A percentile compares a stretch with the other conserved stretches of the same genome.
Evolutionary conservation across 2,113 vertebrate species (phyloP).

Genomic region (Lethenteron camtschaticum): DNA sequence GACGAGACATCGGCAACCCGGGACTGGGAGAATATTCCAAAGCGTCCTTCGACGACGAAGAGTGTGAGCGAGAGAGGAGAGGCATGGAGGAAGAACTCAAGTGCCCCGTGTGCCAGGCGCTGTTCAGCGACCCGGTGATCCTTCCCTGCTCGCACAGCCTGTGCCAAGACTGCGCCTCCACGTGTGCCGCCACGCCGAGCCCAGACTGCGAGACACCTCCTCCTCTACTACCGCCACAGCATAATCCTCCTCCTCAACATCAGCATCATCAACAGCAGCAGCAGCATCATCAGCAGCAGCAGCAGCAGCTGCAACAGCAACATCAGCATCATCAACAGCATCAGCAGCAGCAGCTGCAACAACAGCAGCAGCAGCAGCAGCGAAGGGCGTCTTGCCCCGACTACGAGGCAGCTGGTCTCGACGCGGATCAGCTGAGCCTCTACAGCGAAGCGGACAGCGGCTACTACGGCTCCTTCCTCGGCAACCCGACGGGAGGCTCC

Average conservation of each 20-base stretch:
- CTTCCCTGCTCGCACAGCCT: slow-evolving; percentile 74
- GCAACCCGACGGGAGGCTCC: slow-evolving; percentile 23
- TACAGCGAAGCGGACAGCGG: slow-evolving; percentile 92
- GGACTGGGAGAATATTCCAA: no score
- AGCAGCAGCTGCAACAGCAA: background rate
- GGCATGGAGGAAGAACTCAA: slow-evolving; percentile 86
- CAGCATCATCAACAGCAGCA: no score
- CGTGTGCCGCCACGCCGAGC: slow-evolving; percentile 45
- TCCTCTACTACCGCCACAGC: no score
- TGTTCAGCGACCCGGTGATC: slow-evolving; percentile 63
- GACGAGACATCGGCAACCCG: no score
- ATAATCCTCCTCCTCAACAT: no score
- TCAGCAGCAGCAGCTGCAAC: slow-evolving; percentile 6
- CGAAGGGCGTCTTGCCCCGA: slow-evolving; percentile 9
- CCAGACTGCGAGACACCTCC: no score
- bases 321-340: slow-evolving; percentile 9
- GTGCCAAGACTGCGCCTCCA: slow-evolving; percentile 68
- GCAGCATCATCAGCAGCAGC: slow-evolving; percentile 4
- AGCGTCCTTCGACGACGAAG: no score
- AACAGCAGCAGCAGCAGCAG: slow-evolving; percentile 11
- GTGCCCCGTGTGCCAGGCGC: slow-evolving; percentile 74
- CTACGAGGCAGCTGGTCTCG: slow-evolving; percentile 11
- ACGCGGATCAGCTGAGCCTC: slow-evolving; percentile 66
- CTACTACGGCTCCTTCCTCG: slow-evolving; percentile 64
- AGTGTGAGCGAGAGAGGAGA: no score